phyloP scores from a whole-genome alignment of 2,888 invertebrate genomes.

The Gastrophysa polygoni region DNA sequence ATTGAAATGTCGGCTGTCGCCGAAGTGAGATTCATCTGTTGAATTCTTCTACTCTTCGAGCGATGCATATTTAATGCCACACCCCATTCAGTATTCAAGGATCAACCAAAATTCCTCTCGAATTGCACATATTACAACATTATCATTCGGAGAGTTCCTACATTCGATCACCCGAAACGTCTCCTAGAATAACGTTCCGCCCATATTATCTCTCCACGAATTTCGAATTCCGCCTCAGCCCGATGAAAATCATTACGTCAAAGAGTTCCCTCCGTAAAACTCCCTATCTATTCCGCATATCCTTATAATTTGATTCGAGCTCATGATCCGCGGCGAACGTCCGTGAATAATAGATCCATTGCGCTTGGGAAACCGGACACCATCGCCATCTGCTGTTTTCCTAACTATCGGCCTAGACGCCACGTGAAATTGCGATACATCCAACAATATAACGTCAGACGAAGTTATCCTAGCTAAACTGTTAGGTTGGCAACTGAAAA shows the following conservation, averaged over 20 bases:
- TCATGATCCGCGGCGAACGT: slow-evolving; percentile 22
- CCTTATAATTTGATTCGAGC: slow-evolving; percentile 30
- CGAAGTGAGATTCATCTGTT: neutral
- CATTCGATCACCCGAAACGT: neutral
- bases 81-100: neutral
- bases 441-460: no score
- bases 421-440: no score
- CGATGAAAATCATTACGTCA: neutral
- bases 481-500: no score
- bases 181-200: slow-evolving; percentile 7
- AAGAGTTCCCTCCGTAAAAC: neutral
- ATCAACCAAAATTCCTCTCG: neutral
- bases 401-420: no score
- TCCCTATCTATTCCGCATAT: slow-evolving; percentile 18
- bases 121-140: neutral
- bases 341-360: slow-evolving; percentile 18
- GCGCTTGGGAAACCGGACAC: slow-evolving; percentile 3
- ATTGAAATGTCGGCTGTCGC: neutral
- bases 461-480: no score
- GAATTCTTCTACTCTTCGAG: neutral
- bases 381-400: neutral
- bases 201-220: neutral
- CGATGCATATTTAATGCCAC: neutral
- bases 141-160: neutral
- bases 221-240: neutral